A percentile compares a stretch with the other conserved stretches of the same genome.
Evolutionary conservation across 2,888 invertebrate genomes (phyloP).

Genomic region (Strigamia maritima): DNA sequence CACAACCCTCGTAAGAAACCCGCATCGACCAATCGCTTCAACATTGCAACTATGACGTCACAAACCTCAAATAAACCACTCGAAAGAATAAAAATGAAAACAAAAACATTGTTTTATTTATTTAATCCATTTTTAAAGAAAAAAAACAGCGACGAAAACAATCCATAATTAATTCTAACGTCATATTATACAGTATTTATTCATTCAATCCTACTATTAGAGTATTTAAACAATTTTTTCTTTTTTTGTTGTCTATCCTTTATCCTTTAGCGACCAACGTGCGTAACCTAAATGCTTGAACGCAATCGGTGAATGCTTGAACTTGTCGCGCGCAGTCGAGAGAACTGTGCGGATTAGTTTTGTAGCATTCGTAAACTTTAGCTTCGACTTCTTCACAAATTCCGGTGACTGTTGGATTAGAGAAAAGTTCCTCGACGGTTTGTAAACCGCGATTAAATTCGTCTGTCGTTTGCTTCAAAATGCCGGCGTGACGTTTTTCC

Average conservation of each 20-base stretch:
- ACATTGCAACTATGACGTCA: neutral
- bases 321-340: slow-evolving; percentile 34
- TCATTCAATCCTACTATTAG: neutral
- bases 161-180: neutral
- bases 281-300: slow-evolving; percentile 7
- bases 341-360: neutral
- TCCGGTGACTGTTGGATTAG: neutral
- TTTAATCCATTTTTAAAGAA: neutral
- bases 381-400: slow-evolving; percentile 12
- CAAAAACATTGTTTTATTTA: neutral
- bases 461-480: slow-evolving; percentile 24
- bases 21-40: neutral
- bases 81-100: neutral
- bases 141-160: neutral
- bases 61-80: neutral
- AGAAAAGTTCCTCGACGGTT: slow-evolving; percentile 31
- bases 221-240: neutral
- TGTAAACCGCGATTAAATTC: slow-evolving; percentile 36
- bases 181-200: neutral
- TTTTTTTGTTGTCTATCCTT: too few species aligned
- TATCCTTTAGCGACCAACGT: slow-evolving; percentile 6
- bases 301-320: slow-evolving; percentile 29
- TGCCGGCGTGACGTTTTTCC: neutral
- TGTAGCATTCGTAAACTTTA: slow-evolving; percentile 18
- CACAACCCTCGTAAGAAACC: neutral